These are phyloP conservation scores for Novumbra hubbsi DNA, from an alignment of 2,797 vertebrate genomes.

Conservation along the genomic window DNA sequence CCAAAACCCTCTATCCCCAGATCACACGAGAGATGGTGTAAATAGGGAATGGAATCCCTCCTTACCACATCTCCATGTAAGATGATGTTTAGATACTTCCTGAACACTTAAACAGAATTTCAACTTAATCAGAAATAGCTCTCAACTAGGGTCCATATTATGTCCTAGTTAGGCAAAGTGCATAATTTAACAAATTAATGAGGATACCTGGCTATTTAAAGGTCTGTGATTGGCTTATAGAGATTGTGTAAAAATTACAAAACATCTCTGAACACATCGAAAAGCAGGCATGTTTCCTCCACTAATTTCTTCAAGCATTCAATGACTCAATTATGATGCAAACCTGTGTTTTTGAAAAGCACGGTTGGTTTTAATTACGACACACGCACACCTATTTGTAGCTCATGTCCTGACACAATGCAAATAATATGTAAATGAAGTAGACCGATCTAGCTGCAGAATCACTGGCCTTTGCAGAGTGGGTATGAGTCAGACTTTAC, in stretches of 20 bases:
- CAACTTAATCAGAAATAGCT: neutral
- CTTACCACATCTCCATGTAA: too few relatives aligned
- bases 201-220: neutral
- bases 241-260: constrained; percentile 48
- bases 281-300: neutral
- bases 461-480: constrained; percentile 67
- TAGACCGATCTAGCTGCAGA: constrained; percentile 74
- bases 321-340: constrained; percentile 77
- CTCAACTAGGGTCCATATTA: neutral
- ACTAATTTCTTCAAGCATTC: constrained; percentile 54
- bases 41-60: too few relatives aligned
- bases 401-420: constrained; percentile 80
- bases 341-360: constrained; percentile 75
- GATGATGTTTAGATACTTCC: too few relatives aligned
- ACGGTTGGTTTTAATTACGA: constrained; percentile 79
- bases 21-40: neutral
- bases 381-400: constrained; percentile 81
- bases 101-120: neutral
- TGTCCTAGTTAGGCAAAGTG: neutral
- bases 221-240: neutral
- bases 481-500: constrained; percentile 71
- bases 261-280: constrained; percentile 51
- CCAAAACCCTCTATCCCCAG: too few relatives aligned
- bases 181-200: neutral
- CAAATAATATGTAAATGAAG: constrained; percentile 79